A percentile compares a stretch with the other conserved stretches of the same genome.
Evolutionary conservation across 2,797 vertebrate species (phyloP).

Genomic region (Chrysocyon brachyurus): DNA sequence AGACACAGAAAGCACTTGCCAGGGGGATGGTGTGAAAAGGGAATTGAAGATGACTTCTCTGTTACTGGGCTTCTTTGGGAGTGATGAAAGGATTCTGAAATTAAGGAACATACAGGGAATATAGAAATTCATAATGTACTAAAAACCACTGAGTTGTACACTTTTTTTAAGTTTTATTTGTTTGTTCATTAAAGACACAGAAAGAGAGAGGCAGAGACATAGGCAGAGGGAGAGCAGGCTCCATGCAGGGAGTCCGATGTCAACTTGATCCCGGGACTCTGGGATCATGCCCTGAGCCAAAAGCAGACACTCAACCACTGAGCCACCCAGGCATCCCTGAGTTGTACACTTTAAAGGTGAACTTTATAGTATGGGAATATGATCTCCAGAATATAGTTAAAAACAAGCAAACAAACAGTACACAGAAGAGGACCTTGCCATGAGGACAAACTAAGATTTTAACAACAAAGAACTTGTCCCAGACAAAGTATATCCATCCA

Average conservation of each 20-base stretch:
- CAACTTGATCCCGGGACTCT: no score
- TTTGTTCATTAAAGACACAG: no score
- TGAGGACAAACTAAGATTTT: not conserved
- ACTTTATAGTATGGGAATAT: not conserved
- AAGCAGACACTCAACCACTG: no score
- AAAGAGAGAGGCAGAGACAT: no score
- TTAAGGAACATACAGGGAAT: conserved; percentile 22
- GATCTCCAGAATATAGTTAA: not conserved
- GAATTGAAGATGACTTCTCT: not conserved
- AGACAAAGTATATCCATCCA: not conserved
- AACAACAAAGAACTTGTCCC: not conserved
- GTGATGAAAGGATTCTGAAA: conserved; percentile 21
- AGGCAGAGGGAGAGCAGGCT: no score
- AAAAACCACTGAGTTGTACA: not conserved
- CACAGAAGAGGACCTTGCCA: not conserved
- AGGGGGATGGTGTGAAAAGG: not conserved
- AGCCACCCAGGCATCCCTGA: not conserved
- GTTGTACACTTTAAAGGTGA: not conserved
- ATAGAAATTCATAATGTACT: not conserved
- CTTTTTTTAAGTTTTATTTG: no score
- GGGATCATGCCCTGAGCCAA: no score
- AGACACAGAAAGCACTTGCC: not conserved
- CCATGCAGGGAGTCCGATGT: no score
- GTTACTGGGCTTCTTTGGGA: not conserved
- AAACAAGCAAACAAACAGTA: not conserved